Evolutionary conservation across 2,797 vertebrate species (phyloP), one percentile per base, ranked within the genome.

Genomic region (Cossypha dichroa): DNA sequence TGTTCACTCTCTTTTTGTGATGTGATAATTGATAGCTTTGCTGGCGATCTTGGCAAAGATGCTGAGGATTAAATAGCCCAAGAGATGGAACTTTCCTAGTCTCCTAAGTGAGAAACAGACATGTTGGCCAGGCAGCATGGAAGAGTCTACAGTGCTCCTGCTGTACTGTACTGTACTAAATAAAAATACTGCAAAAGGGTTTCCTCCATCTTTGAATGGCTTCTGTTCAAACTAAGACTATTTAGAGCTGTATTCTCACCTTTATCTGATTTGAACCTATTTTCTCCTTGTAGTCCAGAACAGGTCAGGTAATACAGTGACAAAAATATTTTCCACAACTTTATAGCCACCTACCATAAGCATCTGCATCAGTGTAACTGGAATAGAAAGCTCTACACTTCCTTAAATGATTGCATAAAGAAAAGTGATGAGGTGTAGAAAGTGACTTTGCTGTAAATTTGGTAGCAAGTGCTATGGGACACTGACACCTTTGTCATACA

Each of bases 1-100:
- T 91, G 91, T 56, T 96, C 89, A 21, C 86, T 93, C 85, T 88
- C 63, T 90, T 95, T 96, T 94, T 89, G 92, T 95, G 94, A 94
- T 96, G 95, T 95, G 95, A 94, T 96, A 96, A 95, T 95, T 94
- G 93, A 80, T 94, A 94, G 84, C 89, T 95, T 93, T 95, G 86
- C 92, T 85, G 92, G 94, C 4, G 66, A 92, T 96, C 86, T 88
- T 97, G 95, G 94, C 94, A 93, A 94, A 93, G 94, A 58, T 31
- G 43, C 49, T 81, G 86, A 84, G 87, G 46, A 93, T 97, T 94
- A 94, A 95, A 92, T 90, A 94, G 89, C 84, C 92, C 5, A 3
- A 70, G 94, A 94, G 78, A 93, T 94, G 81, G 84, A 96, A 94
- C 92, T 95, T 95, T 93, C 84, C 60, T 90, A 63, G 33, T 86